Evolutionary conservation across 2,113 vertebrate species (phyloP).

Genomic region (Myxocyprinus asiaticus): DNA sequence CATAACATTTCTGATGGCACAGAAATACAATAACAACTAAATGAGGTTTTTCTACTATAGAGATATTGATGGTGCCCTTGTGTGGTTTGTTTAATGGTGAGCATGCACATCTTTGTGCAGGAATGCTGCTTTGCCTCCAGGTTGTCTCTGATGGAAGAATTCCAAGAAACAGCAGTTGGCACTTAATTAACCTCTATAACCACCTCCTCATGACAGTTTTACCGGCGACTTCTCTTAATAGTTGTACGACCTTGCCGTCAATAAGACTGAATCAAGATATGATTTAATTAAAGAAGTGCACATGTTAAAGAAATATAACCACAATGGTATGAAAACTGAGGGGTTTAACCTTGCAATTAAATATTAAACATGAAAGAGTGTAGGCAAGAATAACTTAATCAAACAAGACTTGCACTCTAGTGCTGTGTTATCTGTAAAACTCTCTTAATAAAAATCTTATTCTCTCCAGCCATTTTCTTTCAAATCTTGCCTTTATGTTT

Average conservation of each 20-base stretch:
- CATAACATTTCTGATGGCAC: too few relatives aligned
- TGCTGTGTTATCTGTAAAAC: constrained; percentile 47
- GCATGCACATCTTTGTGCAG: constrained; percentile 10
- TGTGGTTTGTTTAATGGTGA: constrained; percentile 45
- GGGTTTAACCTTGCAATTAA: constrained; percentile 67
- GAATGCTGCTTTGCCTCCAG: constrained; percentile 59
- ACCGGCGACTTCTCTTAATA: constrained; percentile 70
- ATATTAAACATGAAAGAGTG: constrained; percentile 63
- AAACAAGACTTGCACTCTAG: constrained; percentile 39
- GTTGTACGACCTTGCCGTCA: constrained; percentile 78
- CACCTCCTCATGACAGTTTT: constrained; percentile 75
- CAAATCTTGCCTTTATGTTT: not conserved
- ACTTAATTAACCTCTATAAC: constrained; percentile 79
- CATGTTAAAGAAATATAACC: constrained; percentile 68
- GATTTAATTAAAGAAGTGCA: constrained; percentile 78
- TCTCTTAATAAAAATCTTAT: constrained; percentile 20
- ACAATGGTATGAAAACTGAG: constrained; percentile 57
- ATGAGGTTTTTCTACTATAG: too few relatives aligned
- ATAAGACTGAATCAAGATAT: constrained; percentile 76
- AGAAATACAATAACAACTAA: not conserved
- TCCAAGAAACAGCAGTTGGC: constrained; percentile 72
- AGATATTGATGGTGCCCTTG: not conserved
- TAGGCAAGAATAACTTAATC: constrained; percentile 62
- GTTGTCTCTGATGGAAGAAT: constrained; percentile 68
- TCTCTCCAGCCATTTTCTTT: not conserved